Base-by-base conservation (phyloP, 2,113 vertebrate genomes). In the Bolborhynchus lineola region DNA sequence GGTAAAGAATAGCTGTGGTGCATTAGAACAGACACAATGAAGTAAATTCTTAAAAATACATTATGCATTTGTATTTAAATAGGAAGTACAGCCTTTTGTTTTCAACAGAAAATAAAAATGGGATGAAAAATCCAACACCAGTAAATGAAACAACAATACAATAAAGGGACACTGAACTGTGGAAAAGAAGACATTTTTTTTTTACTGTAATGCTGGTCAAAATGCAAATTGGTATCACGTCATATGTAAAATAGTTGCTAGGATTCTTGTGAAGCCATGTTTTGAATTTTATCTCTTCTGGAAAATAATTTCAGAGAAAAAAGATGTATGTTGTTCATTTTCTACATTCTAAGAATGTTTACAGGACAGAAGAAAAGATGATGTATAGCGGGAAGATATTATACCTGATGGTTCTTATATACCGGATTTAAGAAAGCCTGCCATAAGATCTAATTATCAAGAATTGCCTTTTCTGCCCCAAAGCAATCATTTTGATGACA, bases 381-480 rank as follows among this genome's bases (percentile, higher is more conserved):
- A 95, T 42, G 4, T 93, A 90, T 68, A 93, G 86, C 37, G 50
- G 77, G 68, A 93, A 87, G 67, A 70, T 60, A 80, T 97, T 94
- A 86, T 50, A 94, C 93, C 86, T 95, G 86, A 95, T 97, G 80
- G 95, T 86, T 96, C 88, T 84, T 97, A 98, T 95, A 93, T 95
- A 97, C 91, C 26, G 15, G 42, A 92, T 97, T 59, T 90, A 97
- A 95, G 97, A 97, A 96, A 97, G 96, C 83, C 88, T 97, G 96
- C 97, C 97, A 91, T 98, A 97, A 98, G 98, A 98, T 98, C 97
- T 98, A 98, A 98, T 98, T 98, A 98, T 97, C 97, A 97, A 92
- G 96, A 98, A 98, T 98, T 98, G 98, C 98, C 97, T 98, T 97
- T 98, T 98, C 96, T 98, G 97, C 97, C 98, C 97, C 97, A 97